Evolutionary conservation across 2,888 invertebrate genomes (phyloP).

Genomic region (Hoplodrina ambigua): DNA sequence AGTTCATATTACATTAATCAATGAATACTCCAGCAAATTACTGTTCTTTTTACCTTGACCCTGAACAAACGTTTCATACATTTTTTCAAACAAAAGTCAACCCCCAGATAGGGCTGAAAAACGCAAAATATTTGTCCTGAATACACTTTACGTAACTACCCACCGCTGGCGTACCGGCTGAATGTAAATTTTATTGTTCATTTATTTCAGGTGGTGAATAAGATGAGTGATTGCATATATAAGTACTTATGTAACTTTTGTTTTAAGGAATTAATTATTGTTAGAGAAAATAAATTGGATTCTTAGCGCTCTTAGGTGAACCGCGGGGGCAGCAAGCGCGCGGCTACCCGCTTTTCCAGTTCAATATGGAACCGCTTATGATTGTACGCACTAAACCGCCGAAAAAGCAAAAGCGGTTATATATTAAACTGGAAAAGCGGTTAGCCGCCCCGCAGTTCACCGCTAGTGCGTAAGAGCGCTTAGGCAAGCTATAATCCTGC

Average conservation of each 20-base stretch:
- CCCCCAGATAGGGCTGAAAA: background rate
- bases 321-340: too few species aligned
- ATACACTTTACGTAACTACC: slow-evolving; percentile 39
- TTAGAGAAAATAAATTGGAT: background rate
- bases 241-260: slow-evolving; percentile 29
- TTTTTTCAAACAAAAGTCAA: slow-evolving; percentile 20
- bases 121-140: slow-evolving; percentile 30
- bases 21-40: background rate
- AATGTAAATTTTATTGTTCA: slow-evolving; percentile 44
- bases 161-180: slow-evolving; percentile 5
- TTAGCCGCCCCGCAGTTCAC: too few species aligned
- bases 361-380: too few species aligned
- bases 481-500: background rate
- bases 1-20: background rate
- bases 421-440: too few species aligned
- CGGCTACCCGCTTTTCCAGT: too few species aligned
- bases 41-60: background rate
- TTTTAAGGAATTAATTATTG: slow-evolving; percentile 22
- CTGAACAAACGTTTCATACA: background rate
- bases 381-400: too few species aligned
- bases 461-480: too few species aligned
- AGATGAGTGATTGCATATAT: slow-evolving; percentile 23
- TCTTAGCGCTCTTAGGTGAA: too few species aligned
- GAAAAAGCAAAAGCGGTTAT: too few species aligned
- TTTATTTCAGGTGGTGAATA: slow-evolving; percentile 35